Conservation (phyloP, 2,888 invertebrate genomes). For the Agriopis leucophaearia region DNA sequence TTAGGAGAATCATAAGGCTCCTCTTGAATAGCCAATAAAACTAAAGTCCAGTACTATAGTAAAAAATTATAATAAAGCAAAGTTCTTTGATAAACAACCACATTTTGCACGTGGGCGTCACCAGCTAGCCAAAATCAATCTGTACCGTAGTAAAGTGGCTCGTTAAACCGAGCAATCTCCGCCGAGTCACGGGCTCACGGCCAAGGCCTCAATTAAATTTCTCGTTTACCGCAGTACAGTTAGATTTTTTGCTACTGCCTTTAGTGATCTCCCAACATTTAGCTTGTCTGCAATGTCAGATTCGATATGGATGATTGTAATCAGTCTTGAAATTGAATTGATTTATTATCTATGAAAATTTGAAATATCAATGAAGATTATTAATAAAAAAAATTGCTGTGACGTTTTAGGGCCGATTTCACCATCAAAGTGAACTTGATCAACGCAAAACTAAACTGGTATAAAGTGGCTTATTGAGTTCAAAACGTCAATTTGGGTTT, state of each 20-base stretch:
- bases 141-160: background rate
- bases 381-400: too few relatives aligned
- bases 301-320: conserved; percentile 2
- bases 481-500: too few relatives aligned
- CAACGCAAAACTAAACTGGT: too few relatives aligned
- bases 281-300: background rate
- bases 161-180: background rate
- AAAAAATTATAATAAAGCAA: too few relatives aligned
- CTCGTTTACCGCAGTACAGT: conserved; percentile 10
- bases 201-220: conserved; percentile 6
- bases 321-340: conserved; percentile 1
- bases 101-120: background rate
- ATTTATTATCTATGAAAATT: background rate
- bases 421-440: too few relatives aligned
- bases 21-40: too few relatives aligned
- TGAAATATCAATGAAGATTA: background rate
- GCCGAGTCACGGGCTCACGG: conserved; percentile 8
- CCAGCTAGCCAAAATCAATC: conserved; percentile 3
- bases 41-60: background rate
- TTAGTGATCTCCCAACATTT: background rate
- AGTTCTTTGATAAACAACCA: background rate
- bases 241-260: conserved; percentile 9
- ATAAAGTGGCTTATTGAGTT: too few relatives aligned
- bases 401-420: too few relatives aligned
- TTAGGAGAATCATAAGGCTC: too few relatives aligned